Evolutionary conservation across 2,113 vertebrate genomes (phyloP).

Genomic region (Hippocampus guttulatus): DNA sequence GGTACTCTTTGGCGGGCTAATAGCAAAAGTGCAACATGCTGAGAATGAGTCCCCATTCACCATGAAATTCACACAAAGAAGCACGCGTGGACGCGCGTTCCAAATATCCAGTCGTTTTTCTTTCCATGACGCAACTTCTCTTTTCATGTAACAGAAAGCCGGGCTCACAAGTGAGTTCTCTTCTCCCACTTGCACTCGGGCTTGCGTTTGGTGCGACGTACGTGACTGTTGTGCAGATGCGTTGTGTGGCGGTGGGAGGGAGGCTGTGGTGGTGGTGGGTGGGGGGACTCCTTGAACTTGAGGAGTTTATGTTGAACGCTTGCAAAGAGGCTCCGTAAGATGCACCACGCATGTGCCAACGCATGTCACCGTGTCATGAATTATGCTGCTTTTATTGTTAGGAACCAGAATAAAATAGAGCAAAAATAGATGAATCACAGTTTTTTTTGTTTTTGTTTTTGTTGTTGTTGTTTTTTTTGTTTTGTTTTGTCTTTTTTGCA

Average conservation of each 20-base stretch:
- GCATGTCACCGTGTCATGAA: not conserved
- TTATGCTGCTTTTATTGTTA: not conserved
- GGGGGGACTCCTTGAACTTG: constrained; percentile 56
- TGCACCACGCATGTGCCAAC: constrained; percentile 25
- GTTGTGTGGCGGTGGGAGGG: constrained; percentile 18
- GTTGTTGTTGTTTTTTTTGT: not conserved
- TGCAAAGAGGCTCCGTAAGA: constrained; percentile 13
- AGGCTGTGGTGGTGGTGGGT: constrained; percentile 10
- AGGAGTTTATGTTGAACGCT: constrained; percentile 35
- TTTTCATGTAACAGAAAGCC: constrained; percentile 61
- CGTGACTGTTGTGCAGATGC: constrained; percentile 73
- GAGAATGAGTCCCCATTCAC: not conserved
- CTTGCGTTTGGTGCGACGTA: constrained; percentile 46
- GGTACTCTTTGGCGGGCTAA: not conserved
- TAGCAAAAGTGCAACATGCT: constrained; percentile 3
- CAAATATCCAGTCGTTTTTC: constrained; percentile 38
- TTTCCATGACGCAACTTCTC: constrained; percentile 77
- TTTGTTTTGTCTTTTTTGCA: not conserved
- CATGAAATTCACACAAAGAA: constrained; percentile 2
- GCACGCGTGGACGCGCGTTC: constrained; percentile 35
- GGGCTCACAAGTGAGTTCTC: constrained; percentile 34
- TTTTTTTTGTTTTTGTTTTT: too few relatives aligned
- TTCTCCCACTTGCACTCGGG: constrained; percentile 50
- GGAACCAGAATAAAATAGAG: not conserved
- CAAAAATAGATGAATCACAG: not conserved